Base-by-base conservation (phyloP, 92 coral and sea anemone species). In the Palythoa heliodiscus region DNA sequence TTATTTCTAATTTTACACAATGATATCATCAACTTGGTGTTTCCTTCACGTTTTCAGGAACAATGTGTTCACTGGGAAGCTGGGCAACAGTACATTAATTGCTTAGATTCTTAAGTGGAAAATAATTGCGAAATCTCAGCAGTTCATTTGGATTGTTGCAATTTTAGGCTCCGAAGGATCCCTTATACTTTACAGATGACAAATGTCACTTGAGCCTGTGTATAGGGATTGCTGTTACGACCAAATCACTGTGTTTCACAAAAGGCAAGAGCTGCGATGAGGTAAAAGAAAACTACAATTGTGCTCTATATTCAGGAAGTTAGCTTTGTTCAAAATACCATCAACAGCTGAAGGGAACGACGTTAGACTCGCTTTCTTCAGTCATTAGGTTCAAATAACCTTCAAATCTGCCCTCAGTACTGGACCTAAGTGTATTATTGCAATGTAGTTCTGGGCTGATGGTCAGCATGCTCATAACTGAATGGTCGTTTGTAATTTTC, bases 201-300 rank as follows among this genome's bases (percentile, higher is more conserved):
- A 39, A 17, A 0, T 78, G 83, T 39, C 83, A 78, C 55, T 7
- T 78, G 70, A 78, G 83, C 71, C 55, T 78, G 71, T 78, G 83
- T 40, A 60, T 40, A 16, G 83, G 70, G 38, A 61, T 61, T 25
- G 83, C 83, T 66, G 83, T 78, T 43, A 61, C 55, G 14, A 61
- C 72, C 55, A 78, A 39, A 35, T 78, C 83, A n/a, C n/a, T 78
- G 23, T 78, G 83, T 40, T 58, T 19, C 8, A 58, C 53, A 22
- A 53, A 78, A 20, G 83, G 83, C 25, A 19, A 58, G 47, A 39
- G 3, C 40, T 78, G 83, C 71, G 83, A 13, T 57, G 70, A 61
- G 83, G 83, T 78, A 58, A 12, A 5, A 73, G 7, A 68, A 43
- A 29, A 29, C 35, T 29, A 29, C 35, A 29, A 29, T 29, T 29